Evolutionary conservation across 1,140 invertebrate genomes (phyloP).

Genomic region (Drosophila repletoides): DNA sequence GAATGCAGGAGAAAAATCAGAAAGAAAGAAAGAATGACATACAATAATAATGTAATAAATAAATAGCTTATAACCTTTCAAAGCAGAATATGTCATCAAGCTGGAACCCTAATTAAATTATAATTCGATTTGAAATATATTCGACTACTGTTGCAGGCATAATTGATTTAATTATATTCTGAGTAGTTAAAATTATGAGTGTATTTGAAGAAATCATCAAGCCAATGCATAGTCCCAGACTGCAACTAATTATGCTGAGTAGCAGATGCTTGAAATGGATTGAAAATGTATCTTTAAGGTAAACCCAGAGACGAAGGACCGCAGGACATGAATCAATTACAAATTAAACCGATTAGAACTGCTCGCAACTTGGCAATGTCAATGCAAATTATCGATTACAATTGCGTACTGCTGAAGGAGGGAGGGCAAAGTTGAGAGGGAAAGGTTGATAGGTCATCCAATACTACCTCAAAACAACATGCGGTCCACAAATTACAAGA

Average conservation of each 20-base stretch:
- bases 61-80: too few species aligned
- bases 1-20: too few species aligned
- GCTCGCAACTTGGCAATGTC: slow-evolving; percentile 12
- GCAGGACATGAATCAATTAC: slow-evolving; percentile 43
- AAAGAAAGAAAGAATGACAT: too few species aligned
- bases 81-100: too few species aligned
- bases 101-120: too few species aligned
- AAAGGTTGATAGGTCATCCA: not conserved
- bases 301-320: not conserved
- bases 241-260: slow-evolving; percentile 7
- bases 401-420: not conserved
- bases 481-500: slow-evolving; percentile 42
- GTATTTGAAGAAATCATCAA: not conserved
- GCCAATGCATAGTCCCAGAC: not conserved
- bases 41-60: too few species aligned
- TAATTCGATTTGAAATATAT: too few species aligned
- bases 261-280: not conserved
- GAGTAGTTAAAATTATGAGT: not conserved
- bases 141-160: too few species aligned
- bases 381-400: slow-evolving; percentile 43
- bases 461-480: slow-evolving; percentile 38
- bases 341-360: slow-evolving; percentile 44
- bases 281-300: slow-evolving; percentile 9
- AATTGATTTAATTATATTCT: slow-evolving; percentile 5
- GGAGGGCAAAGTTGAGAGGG: not conserved